Percentiles rank a stretch among this genome's conserved stretches.
phyloP scores from a whole-genome alignment of 2,888 invertebrate genomes.

The Meganola albula region DNA sequence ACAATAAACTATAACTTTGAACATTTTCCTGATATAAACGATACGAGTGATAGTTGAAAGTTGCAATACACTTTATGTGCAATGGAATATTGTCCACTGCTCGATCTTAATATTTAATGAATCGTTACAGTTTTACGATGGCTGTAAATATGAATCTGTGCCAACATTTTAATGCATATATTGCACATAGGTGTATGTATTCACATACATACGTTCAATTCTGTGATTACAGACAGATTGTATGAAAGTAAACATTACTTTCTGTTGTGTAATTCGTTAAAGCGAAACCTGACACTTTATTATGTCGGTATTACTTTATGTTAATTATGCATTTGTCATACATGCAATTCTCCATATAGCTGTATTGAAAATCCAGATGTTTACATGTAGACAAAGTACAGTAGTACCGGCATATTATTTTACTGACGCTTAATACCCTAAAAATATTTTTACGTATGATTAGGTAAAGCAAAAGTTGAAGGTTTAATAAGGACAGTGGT shows the following conservation, averaged over 20 bases:
- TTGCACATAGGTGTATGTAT: no score
- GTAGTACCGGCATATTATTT: no score
- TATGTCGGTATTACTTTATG: constrained; percentile 4
- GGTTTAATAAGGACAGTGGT: no score
- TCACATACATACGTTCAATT: constrained; percentile 21
- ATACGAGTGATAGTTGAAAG: background rate
- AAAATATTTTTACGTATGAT: no score
- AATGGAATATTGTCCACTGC: background rate
- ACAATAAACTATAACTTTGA: no score
- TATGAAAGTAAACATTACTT: constrained; percentile 26
- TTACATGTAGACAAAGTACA: no score
- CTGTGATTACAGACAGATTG: constrained; percentile 25
- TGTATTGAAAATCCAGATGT: no score
- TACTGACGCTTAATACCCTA: no score
- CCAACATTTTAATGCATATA: constrained; percentile 35
- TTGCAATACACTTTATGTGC: background rate
- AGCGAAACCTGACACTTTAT: no score
- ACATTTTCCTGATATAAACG: no score
- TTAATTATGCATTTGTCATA: constrained; percentile 7
- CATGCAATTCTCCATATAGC: no score
- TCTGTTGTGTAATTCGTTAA: constrained; percentile 16
- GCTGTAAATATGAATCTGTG: constrained; percentile 27
- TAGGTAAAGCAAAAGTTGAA: no score
- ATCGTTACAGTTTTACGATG: constrained; percentile 24
- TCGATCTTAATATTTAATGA: constrained; percentile 7